These are phyloP conservation scores for Psettodes erumei DNA, from an alignment of 2,113 vertebrate genomes.

Conservation along the genomic window DNA sequence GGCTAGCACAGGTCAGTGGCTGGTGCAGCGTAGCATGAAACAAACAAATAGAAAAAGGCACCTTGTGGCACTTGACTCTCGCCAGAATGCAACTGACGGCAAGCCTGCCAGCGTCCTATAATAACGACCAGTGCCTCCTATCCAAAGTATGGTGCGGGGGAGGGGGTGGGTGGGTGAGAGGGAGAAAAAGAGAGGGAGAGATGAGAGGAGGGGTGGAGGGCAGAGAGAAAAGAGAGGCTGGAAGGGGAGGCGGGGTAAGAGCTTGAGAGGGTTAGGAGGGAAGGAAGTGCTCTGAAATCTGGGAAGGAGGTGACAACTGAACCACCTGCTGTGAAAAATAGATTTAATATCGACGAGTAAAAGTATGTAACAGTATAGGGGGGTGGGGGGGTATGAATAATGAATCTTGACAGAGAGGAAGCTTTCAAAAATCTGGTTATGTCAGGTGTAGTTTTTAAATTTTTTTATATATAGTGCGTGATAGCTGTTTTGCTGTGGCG, in stretches of 20 bases:
- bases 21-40: conserved; percentile 97
- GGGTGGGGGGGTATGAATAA: conserved; percentile 8
- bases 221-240: background rate
- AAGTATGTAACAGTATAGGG: background rate
- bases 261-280: conserved; percentile 1
- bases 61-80: conserved; percentile 95
- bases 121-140: conserved; percentile 86
- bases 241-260: conserved; percentile 26
- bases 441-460: background rate
- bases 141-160: conserved; percentile 34
- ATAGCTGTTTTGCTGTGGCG: background rate
- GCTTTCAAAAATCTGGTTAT: background rate
- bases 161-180: too few relatives aligned
- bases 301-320: background rate
- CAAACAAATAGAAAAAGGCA: conserved; percentile 99
- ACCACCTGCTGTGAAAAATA: conserved; percentile 12
- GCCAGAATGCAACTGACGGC: conserved; percentile 85
- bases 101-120: conserved; percentile 84
- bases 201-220: background rate
- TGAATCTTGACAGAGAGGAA: background rate
- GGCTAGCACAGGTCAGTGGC: conserved; percentile 96
- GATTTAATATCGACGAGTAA: background rate
- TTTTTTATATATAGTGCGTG: background rate
- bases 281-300: conserved; percentile 14
- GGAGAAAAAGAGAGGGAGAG: conserved; percentile 4